Evolutionary conservation across 2,888 invertebrate species (phyloP).

Genomic region (Phoenoteleia sp.): DNA sequence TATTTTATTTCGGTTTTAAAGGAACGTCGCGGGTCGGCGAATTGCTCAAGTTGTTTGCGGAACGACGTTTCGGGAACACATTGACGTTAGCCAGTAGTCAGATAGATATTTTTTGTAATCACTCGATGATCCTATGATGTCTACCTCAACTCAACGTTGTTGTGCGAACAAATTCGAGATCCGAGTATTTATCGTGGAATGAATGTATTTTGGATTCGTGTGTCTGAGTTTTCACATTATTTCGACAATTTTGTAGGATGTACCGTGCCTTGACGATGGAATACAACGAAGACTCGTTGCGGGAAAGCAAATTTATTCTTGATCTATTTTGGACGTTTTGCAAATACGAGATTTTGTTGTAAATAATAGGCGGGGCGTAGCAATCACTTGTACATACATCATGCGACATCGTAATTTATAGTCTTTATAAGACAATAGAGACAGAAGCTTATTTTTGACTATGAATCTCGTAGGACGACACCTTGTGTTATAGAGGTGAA

Average conservation of each 20-base stretch:
- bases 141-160: slow-evolving; percentile 81
- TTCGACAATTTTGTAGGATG: neutral
- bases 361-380: slow-evolving; percentile 45
- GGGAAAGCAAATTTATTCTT: slow-evolving; percentile 9
- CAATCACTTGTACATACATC: slow-evolving; percentile 39
- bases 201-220: slow-evolving; percentile 9
- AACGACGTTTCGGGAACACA: slow-evolving; percentile 23
- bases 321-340: too few species aligned
- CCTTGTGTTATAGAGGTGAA: neutral
- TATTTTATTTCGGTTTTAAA: neutral
- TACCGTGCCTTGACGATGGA: slow-evolving; percentile 29
- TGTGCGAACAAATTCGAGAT: slow-evolving; percentile 34
- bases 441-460: slow-evolving; percentile 44
- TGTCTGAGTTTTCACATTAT: neutral
- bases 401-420: slow-evolving; percentile 38
- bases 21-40: slow-evolving; percentile 28
- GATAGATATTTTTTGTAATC: slow-evolving; percentile 77
- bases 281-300: slow-evolving; percentile 3
- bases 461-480: slow-evolving; percentile 51
- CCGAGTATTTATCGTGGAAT: slow-evolving; percentile 4
- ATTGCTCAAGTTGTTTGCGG: slow-evolving; percentile 62
- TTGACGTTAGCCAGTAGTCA: slow-evolving; percentile 74
- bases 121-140: slow-evolving; percentile 80
- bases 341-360: slow-evolving; percentile 32
- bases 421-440: slow-evolving; percentile 59